Evolutionary conservation across 2,888 invertebrate species (phyloP).

Genomic region (Lobophora halterata): DNA sequence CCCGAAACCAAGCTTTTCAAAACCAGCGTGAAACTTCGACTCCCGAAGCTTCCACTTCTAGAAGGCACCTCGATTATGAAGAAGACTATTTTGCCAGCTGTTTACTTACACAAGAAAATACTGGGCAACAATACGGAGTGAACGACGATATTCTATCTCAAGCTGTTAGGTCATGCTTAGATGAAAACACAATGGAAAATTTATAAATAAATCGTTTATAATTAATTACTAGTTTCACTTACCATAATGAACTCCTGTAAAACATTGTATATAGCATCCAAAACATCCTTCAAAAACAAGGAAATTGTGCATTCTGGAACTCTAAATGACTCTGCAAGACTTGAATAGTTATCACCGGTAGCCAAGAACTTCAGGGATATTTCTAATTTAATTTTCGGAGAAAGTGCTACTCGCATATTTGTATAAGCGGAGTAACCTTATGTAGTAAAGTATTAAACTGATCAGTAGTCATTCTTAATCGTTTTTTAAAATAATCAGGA

Average conservation of each 20-base stretch:
- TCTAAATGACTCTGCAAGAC: slow-evolving; percentile 44
- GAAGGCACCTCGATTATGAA: slow-evolving; percentile 41
- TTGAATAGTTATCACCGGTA: slow-evolving; percentile 36
- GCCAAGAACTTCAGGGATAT: slow-evolving; percentile 35
- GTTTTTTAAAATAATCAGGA: slow-evolving; percentile 36
- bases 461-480: slow-evolving; percentile 36
- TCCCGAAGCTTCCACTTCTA: slow-evolving; percentile 33
- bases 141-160: slow-evolving; percentile 44
- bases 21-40: slow-evolving; percentile 33
- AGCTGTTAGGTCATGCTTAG: slow-evolving; percentile 33
- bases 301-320: slow-evolving; percentile 44
- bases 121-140: slow-evolving; percentile 41
- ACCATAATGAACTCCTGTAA: slow-evolving; percentile 34
- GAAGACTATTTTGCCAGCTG: slow-evolving; percentile 46
- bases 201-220: slow-evolving; percentile 37
- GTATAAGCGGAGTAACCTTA: slow-evolving; percentile 35
- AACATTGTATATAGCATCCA: slow-evolving; percentile 39
- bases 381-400: slow-evolving; percentile 34
- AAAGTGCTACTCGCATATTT: slow-evolving; percentile 37
- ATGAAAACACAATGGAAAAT: slow-evolving; percentile 33
- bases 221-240: slow-evolving; percentile 37
- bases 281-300: slow-evolving; percentile 43
- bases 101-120: slow-evolving; percentile 43
- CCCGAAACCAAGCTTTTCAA: slow-evolving; percentile 34
- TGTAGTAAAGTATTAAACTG: slow-evolving; percentile 37